Evolutionary conservation across 2,888 invertebrate species (phyloP).

Genomic region (Drosophila subquinaria): DNA sequence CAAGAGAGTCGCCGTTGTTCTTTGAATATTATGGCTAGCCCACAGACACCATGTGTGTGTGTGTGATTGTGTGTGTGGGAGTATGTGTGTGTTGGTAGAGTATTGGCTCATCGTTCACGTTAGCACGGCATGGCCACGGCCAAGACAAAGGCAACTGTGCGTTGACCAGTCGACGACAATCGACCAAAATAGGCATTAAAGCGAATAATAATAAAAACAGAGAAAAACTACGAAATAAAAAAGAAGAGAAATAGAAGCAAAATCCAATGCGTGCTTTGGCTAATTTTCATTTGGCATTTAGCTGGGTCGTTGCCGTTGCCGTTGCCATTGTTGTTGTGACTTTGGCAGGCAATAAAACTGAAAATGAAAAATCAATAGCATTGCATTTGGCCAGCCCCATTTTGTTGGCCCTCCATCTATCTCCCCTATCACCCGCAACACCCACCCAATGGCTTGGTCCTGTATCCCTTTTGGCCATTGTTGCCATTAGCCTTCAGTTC

Average conservation of each 20-base stretch:
- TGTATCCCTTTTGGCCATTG: constrained; percentile 10
- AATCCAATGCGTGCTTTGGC: constrained; percentile 64
- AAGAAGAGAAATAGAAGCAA: constrained; percentile 8
- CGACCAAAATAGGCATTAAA: constrained; percentile 64
- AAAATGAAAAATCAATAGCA: constrained; percentile 77
- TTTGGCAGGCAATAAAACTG: constrained; percentile 64
- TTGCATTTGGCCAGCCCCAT: constrained; percentile 70
- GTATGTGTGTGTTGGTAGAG: constrained; percentile 10
- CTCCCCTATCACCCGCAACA: neutral
- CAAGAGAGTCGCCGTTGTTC: constrained; percentile 64
- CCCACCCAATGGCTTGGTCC: neutral
- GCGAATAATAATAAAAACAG: constrained; percentile 60
- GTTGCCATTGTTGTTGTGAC: constrained; percentile 35
- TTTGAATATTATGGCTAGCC: constrained; percentile 66
- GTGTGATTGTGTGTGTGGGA: constrained; percentile 5
- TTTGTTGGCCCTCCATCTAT: constrained; percentile 6
- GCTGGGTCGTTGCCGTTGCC: constrained; percentile 42
- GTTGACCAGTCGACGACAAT: constrained; percentile 47
- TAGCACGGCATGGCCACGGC: constrained; percentile 52
- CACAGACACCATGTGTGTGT: constrained; percentile 42
- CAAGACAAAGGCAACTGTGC: constrained; percentile 14
- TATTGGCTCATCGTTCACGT: constrained; percentile 63
- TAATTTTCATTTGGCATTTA: constrained; percentile 69
- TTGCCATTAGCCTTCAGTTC: constrained; percentile 22
- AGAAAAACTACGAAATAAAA: constrained; percentile 13